Conservation (phyloP, 2,797 vertebrate genomes). For the Sciurus carolinensis region DNA sequence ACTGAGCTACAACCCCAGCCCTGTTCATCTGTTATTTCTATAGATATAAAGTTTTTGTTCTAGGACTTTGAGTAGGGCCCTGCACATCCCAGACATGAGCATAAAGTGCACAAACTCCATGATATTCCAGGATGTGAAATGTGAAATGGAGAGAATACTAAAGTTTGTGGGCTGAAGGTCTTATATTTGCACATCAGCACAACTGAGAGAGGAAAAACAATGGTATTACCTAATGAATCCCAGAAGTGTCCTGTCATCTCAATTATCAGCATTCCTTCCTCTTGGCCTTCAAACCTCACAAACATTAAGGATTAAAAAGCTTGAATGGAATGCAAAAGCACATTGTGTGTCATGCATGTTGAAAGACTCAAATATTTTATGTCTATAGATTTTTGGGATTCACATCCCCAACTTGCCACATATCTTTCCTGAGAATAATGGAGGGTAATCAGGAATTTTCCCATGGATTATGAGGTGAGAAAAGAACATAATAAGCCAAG, state of each 20-base stretch:
- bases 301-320: neutral
- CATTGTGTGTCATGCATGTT: neutral
- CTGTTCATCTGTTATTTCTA: neutral
- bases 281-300: neutral
- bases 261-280: neutral
- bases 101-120: neutral
- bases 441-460: neutral
- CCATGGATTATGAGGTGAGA: neutral
- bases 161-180: fast-evolving
- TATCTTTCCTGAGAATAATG: neutral
- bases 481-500: fast-evolving
- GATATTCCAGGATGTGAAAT: neutral
- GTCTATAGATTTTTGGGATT: neutral
- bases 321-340: neutral
- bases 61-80: neutral
- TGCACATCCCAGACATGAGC: too few relatives aligned
- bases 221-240: neutral
- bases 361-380: neutral
- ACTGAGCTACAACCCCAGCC: too few relatives aligned
- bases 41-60: neutral
- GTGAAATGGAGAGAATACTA: neutral
- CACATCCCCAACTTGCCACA: neutral
- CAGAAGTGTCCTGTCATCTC: neutral
- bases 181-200: neutral
- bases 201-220: neutral